These are phyloP conservation scores for Gouania willdenowi DNA, from an alignment of 2,797 vertebrate genomes.

Conservation along the genomic window DNA sequence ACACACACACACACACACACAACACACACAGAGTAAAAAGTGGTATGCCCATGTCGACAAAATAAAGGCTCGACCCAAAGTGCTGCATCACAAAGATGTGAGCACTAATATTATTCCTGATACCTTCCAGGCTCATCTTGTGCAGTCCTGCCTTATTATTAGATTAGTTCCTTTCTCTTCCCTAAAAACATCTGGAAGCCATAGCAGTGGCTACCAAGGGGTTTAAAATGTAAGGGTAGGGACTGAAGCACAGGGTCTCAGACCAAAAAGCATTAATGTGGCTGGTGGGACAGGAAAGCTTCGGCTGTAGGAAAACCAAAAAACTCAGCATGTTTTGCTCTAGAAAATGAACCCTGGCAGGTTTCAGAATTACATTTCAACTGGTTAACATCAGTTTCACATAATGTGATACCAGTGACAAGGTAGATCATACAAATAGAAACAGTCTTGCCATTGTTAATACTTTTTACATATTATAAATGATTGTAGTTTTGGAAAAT, in stretches of 20 bases:
- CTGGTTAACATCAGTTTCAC: no score
- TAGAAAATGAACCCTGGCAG: constrained; percentile 13
- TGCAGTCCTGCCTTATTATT: constrained; percentile 56
- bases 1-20: no score
- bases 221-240: constrained; percentile 28
- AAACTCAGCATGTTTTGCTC: constrained; percentile 19
- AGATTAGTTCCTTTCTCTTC: constrained; percentile 47
- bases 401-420: no score
- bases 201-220: constrained; percentile 46
- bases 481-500: no score
- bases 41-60: constrained; percentile 41
- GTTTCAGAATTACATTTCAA: background rate
- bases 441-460: no score
- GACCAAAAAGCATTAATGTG: constrained; percentile 32
- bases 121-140: constrained; percentile 48
- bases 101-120: constrained; percentile 58
- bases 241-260: constrained; percentile 38
- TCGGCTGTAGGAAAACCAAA: constrained; percentile 47
- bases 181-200: constrained; percentile 63
- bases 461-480: no score
- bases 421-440: no score
- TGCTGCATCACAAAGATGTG: constrained; percentile 53
- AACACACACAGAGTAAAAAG: no score
- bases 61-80: constrained; percentile 21
- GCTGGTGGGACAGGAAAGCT: constrained; percentile 40